These are phyloP conservation scores for Ctenodactylus gundi DNA, from an alignment of 2,113 vertebrate genomes.

Conservation along the genomic window DNA sequence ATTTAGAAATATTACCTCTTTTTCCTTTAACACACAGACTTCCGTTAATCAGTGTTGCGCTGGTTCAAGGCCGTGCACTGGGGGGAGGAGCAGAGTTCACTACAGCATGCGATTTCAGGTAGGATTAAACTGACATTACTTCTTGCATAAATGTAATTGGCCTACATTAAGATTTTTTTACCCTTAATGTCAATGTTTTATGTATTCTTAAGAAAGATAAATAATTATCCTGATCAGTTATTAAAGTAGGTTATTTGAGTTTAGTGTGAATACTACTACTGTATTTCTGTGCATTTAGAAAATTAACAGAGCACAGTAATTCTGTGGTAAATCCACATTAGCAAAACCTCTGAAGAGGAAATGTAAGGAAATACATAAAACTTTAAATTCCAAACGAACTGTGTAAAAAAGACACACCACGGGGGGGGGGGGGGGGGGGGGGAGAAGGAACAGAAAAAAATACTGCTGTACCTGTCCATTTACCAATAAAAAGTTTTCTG, in stretches of 20 bases:
- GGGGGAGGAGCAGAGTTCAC: slow-evolving; percentile 95
- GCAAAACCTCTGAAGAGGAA: background rate
- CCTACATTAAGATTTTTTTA: background rate
- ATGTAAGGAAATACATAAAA: slow-evolving; percentile 1
- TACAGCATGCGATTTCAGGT: slow-evolving; percentile 98
- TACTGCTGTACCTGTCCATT: background rate
- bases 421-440: no score
- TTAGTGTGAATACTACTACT: background rate
- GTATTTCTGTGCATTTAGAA: slow-evolving; percentile 24
- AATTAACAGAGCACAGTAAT: background rate
- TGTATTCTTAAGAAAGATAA: slow-evolving; percentile 16
- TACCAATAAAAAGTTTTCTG: background rate
- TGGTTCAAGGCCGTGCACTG: slow-evolving; percentile 93
- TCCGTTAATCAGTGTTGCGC: slow-evolving; percentile 93
- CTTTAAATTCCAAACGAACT: slow-evolving; percentile 14
- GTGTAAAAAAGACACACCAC: background rate
- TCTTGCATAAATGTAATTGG: background rate
- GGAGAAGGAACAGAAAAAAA: background rate
- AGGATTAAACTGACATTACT: slow-evolving; percentile 12
- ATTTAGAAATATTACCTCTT: slow-evolving; percentile 12
- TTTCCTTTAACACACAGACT: slow-evolving; percentile 85
- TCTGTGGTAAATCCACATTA: background rate
- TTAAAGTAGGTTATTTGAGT: slow-evolving; percentile 22
- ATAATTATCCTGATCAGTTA: background rate
- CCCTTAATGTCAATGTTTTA: background rate